Evolutionary conservation across 1,140 invertebrate species (phyloP), one percentile per base, ranked within the genome.

Genomic region (Spodoptera frugiperda): DNA sequence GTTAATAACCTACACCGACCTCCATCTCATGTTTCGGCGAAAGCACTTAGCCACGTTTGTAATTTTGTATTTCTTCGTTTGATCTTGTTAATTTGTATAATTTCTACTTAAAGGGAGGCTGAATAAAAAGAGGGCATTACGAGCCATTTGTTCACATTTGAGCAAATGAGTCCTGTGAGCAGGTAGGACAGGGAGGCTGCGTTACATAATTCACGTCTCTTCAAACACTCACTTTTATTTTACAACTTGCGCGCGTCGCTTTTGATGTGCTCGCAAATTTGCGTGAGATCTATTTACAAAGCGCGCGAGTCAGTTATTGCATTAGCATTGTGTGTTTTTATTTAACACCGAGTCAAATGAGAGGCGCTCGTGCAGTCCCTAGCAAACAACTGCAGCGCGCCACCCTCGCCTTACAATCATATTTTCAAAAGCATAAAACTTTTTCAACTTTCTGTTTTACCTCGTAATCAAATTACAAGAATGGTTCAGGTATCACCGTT

Each of bases 181-280:
- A 55, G 51, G 68, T 72, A 53, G 33, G 48, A 49, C 57, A 67
- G 49, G 39, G 15, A 67, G 61, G 70, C 33, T 57, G 51, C 57
- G 51, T 82, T 80, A 85, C 78, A 81, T 82, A 82, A 85, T 82
- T 84, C 74, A 81, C 79, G 76, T 65, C 67, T 80, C 79, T 77
- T 81, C 76, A 84, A 84, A 81, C 77, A 79, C 76, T 82, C 78
- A 81, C 72, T 77, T 81, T 83, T 86, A 84, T 84, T 82, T 81
- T 78, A 82, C 77, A 76, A 63, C 65, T 81, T 77, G 79, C 78
- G 80, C 53, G 68, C 57, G 63, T 61, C 77, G 70, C 76, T 76
- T 85, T 82, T 82, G 80, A 85, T 80, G 78, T 80, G 68, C 79
- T 80, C 54, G 57, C 77, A 63, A 82, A 82, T 83, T 82, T 85